Percentiles rank a stretch among this genome's conserved stretches.
These are phyloP conservation scores for Anguilla japonica DNA, from an alignment of 2,113 vertebrate genomes.

Conservation along the genomic window DNA sequence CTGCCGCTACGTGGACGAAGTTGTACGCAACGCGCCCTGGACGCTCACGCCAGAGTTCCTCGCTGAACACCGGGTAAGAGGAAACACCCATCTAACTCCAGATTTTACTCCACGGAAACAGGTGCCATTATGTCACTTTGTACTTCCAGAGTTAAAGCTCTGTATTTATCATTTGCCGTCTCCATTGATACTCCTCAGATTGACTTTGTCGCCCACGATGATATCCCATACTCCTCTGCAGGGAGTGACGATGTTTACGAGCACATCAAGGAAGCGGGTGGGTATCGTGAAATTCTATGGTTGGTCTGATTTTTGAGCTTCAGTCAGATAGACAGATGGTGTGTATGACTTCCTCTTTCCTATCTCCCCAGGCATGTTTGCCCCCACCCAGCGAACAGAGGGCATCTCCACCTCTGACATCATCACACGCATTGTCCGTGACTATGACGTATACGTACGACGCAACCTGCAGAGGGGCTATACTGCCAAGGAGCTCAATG, in stretches of 20 bases:
- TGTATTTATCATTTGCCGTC: background rate
- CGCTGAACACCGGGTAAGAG: conserved; percentile 75
- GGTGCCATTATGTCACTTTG: background rate
- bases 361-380: conserved; percentile 78
- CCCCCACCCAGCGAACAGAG: conserved; percentile 82
- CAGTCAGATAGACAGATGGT: background rate
- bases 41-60: conserved; percentile 80
- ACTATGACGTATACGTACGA: conserved; percentile 82
- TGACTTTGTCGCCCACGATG: conserved; percentile 84
- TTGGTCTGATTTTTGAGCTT: background rate
- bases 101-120: background rate
- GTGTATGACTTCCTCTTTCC: background rate
- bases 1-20: conserved; percentile 85
- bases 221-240: conserved; percentile 84
- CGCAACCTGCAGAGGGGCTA: conserved; percentile 84
- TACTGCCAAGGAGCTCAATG: conserved; percentile 85
- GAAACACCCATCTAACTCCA: background rate
- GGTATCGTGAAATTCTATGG: conserved; percentile 16
- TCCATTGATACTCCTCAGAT: conserved; percentile 64
- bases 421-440: conserved; percentile 85
- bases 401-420: conserved; percentile 86
- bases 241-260: conserved; percentile 85
- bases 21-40: conserved; percentile 83
- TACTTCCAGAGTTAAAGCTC: no score
- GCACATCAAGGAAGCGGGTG: conserved; percentile 86